Base-by-base conservation (phyloP, 2,797 vertebrate species). In the Typhlichthys subterraneus region DNA sequence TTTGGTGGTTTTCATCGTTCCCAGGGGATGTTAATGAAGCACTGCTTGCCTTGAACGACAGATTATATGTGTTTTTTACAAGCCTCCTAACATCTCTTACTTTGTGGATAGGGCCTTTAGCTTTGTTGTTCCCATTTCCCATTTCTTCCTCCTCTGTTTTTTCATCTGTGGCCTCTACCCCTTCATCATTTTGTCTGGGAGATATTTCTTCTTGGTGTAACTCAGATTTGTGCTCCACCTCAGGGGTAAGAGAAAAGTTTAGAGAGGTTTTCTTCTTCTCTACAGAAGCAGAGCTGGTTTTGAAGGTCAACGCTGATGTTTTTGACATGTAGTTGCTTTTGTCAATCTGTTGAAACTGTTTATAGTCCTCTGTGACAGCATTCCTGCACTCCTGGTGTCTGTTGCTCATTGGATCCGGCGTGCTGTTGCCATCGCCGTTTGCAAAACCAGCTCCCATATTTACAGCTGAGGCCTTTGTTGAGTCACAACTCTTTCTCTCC, bases 1-100 rank as follows among this genome's bases (percentile, higher is more conserved):
- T 53, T 12, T 52, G 63, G 13, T 6, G 29, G 45, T 4, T 65
- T 54, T 81, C 70, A 15, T 81, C 72, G 51, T 15, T 71, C 8
- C 80, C 80, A 13, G 66, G 76, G 57, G 75, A 59, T 51, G 84
- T 14, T 2, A 47, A 12, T 13, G 31, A 57, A 48, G 69, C 51
- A 61, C 70, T 71, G 60, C 71, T 75, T 0, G 85, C 81, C 10
- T 93, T 91, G 9, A 96, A 96, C 58, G 93, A 91, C 17, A 96
- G 88, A 67, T 89, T 94, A 62, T 96, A 96, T 0, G 92, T 93
- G 79, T 95, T 96, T 89, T 96, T 97, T 45, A 96, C 91, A 58
- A 97, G 90, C 73, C 94, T 94, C 70, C 94, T 94, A 42, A 97
- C 93, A 49, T 96, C 96, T 77, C 95, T 92, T 14, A 95, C 94